These are phyloP conservation scores for Euthynnus affinis DNA, from an alignment of 2,797 vertebrate species.

Conservation along the genomic window DNA sequence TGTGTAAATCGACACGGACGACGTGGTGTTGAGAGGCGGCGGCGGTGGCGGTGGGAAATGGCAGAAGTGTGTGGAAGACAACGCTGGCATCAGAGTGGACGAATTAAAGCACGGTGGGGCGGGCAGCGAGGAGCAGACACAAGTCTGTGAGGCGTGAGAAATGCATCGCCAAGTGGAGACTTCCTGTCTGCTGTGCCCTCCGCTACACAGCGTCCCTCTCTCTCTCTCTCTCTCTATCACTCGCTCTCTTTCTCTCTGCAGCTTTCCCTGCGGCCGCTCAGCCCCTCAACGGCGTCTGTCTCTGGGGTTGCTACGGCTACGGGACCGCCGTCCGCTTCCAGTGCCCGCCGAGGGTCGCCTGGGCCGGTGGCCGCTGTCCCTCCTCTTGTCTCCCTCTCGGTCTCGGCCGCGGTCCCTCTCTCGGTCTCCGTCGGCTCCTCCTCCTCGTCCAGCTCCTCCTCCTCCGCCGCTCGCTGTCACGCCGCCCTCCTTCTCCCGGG, in stretches of 20 bases:
- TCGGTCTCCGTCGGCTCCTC: slow-evolving; percentile 55
- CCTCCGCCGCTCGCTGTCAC: slow-evolving; percentile 50
- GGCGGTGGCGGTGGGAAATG: slow-evolving; percentile 10
- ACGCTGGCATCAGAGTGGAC: slow-evolving; percentile 56
- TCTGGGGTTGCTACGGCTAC: slow-evolving; percentile 91
- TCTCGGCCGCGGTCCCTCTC: slow-evolving; percentile 83
- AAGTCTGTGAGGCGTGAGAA: slow-evolving; percentile 22
- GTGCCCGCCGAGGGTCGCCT: slow-evolving; percentile 75
- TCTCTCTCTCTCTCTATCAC: background rate
- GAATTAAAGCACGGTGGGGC: slow-evolving; percentile 55
- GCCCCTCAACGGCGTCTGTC: slow-evolving; percentile 87
- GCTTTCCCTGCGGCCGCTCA: slow-evolving; percentile 19
- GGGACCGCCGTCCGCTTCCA: slow-evolving; percentile 82
- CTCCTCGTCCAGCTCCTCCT: slow-evolving; percentile 20
- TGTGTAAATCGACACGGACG: background rate
- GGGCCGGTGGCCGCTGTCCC: slow-evolving; percentile 79
- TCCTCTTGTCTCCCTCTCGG: slow-evolving; percentile 78
- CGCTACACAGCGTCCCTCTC: slow-evolving; percentile 14
- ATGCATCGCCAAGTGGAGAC: slow-evolving; percentile 3
- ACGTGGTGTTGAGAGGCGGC: background rate
- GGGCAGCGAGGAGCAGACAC: slow-evolving; percentile 50
- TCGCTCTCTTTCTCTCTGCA: slow-evolving; percentile 1
- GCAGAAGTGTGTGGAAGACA: slow-evolving; percentile 72
- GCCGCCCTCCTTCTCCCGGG: slow-evolving; percentile 83
- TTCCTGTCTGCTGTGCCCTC: slow-evolving; percentile 43